Conservation (phyloP, 2,797 vertebrate species). For the Lerista edwardsae region DNA sequence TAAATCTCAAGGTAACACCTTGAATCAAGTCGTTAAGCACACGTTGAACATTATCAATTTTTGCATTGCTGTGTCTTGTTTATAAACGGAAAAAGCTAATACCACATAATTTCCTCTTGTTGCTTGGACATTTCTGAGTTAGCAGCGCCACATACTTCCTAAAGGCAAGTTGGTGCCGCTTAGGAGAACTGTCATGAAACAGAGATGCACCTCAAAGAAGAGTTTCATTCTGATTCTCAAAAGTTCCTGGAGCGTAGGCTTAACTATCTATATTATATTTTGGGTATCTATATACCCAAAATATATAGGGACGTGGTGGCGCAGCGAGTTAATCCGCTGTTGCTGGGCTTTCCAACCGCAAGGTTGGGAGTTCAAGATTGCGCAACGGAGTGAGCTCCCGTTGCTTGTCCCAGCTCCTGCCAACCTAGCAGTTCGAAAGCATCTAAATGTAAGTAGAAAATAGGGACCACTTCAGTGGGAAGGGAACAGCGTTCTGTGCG, state of each 20-base stretch:
- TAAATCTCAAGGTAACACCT: neutral
- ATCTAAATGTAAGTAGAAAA: no score
- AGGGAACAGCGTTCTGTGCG: no score
- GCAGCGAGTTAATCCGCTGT: no score
- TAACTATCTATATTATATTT: no score
- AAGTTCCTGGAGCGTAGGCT: conserved; percentile 18
- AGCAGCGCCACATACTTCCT: conserved; percentile 37
- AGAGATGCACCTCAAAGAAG: conserved; percentile 52
- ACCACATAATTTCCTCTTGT: conserved; percentile 49
- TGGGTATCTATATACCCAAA: no score
- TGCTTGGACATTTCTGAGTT: conserved; percentile 13
- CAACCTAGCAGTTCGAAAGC: no score
- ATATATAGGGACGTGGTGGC: no score
- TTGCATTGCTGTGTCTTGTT: conserved; percentile 40
- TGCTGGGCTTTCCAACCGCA: no score
- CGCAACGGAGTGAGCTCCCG: no score
- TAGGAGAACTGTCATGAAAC: conserved; percentile 57
- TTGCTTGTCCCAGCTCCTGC: no score
- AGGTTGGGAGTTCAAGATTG: no score
- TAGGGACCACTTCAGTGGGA: no score
- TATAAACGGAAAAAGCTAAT: conserved; percentile 29
- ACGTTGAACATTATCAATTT: neutral
- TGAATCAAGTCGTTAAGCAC: neutral
- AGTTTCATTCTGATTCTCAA: conserved; percentile 46
- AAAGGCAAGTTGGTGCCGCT: conserved; percentile 45